These are phyloP conservation scores for Argyresthia goedartella DNA, from an alignment of 2,888 invertebrate genomes.

Conservation along the genomic window DNA sequence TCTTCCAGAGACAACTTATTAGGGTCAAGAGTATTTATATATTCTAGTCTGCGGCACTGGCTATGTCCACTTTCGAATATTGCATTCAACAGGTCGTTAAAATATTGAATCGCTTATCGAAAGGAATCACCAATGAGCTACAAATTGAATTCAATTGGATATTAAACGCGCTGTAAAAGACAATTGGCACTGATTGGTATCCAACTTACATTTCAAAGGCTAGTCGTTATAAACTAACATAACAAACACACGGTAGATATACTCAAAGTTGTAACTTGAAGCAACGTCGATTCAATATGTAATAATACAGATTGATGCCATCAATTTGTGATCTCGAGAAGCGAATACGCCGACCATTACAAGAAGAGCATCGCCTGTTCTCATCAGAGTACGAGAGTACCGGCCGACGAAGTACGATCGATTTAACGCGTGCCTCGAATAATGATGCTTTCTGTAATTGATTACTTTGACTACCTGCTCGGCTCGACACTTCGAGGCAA, in stretches of 20 bases:
- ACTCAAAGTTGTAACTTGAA: background rate
- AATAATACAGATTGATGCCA: background rate
- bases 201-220: background rate
- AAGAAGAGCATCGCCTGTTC: background rate
- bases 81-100: background rate
- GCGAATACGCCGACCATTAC: background rate
- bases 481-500: background rate
- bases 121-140: background rate
- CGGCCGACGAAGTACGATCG: background rate
- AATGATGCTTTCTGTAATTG: constrained; percentile 1
- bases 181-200: background rate
- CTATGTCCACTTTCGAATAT: too few species aligned
- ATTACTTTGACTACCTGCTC: background rate
- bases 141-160: constrained; percentile 14
- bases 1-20: background rate
- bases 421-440: constrained; percentile 8
- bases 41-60: background rate
- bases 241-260: background rate
- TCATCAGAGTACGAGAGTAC: constrained; percentile 3
- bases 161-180: constrained; percentile 5
- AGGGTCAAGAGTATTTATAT: background rate
- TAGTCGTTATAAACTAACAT: background rate
- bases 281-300: background rate
- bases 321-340: background rate
- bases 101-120: background rate